phyloP scores from a whole-genome alignment of 1,140 invertebrate species.

The Drosophila simulans region DNA sequence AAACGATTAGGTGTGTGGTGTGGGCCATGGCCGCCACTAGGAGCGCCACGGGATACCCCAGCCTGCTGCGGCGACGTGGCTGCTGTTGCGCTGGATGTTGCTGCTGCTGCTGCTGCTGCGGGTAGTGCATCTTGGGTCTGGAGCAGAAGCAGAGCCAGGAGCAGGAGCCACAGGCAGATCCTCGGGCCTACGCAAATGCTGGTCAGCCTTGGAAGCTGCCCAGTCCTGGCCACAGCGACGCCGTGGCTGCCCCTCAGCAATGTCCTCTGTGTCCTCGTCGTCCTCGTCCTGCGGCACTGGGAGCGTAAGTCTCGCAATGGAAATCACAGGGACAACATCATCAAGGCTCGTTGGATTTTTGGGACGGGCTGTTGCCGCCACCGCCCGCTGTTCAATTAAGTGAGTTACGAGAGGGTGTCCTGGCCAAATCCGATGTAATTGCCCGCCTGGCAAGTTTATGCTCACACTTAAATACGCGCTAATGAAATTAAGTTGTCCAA shows the following conservation, averaged over 20 bases:
- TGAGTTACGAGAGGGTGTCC: slow-evolving; percentile 9
- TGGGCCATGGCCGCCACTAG: slow-evolving; percentile 71
- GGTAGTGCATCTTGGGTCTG: slow-evolving; percentile 34
- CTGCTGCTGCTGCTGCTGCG: slow-evolving; percentile 39
- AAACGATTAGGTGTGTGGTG: slow-evolving; percentile 77
- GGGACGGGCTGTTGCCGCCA: slow-evolving; percentile 29
- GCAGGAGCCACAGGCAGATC: slow-evolving; percentile 36
- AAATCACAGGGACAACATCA: slow-evolving; percentile 56
- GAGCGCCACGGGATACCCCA: slow-evolving; percentile 74
- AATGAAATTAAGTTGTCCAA: slow-evolving; percentile 76
- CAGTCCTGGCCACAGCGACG: slow-evolving; percentile 76
- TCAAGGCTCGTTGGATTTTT: slow-evolving; percentile 8
- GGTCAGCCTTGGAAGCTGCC: slow-evolving; percentile 67
- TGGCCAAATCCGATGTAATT: slow-evolving; percentile 43
- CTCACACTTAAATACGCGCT: slow-evolving; percentile 67
- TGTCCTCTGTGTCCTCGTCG: slow-evolving; percentile 54
- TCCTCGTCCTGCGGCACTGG: slow-evolving; percentile 64
- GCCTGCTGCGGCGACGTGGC: slow-evolving; percentile 63
- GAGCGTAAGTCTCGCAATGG: slow-evolving; percentile 32
- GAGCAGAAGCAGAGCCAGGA: slow-evolving; percentile 36
- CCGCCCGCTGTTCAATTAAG: slow-evolving; percentile 62
- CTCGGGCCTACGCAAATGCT: slow-evolving; percentile 49
- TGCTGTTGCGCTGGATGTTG: slow-evolving; percentile 24
- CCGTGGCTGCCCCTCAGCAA: slow-evolving; percentile 64
- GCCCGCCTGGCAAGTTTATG: slow-evolving; percentile 45